Evolutionary conservation across 2,113 vertebrate species (phyloP), one percentile per base, ranked within the genome.

Genomic region (Stigmatopora nigra): DNA sequence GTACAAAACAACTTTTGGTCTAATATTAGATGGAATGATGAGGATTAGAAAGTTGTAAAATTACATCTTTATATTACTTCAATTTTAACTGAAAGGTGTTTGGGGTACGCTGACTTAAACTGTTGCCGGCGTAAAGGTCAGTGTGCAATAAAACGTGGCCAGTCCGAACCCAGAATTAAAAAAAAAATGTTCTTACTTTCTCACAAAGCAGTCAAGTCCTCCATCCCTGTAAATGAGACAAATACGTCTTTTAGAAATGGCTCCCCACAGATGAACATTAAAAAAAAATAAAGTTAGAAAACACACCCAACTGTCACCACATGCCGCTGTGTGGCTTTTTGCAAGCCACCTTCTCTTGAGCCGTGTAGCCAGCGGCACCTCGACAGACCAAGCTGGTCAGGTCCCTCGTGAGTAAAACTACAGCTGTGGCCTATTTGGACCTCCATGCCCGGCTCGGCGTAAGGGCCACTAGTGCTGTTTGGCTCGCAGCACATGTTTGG

Each of bases 291-390:
- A 19, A 17, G 6, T 17, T 4, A 14, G 51, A 1, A 56, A 66
- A 63, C 89, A 68, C 81, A 98, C 96, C 95, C 94, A 73, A 96
- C 91, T 7, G 93, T 93, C 69, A 95, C 92, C 44, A 95, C 71
- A 0, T 94, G 94, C 2, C 83, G 91, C 78, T 94, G 94, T 65
- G 90, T 76, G 0, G 91, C 85, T 62, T 88, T 93, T 12, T 88
- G 84, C n/a, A 88, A 75, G 67, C 68, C 86, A 70, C 89, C 84
- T n/a, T 92, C 84, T 0, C 90, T 89, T 31, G 91, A 88, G 83
- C 92, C 92, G 31, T 92, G 91, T 64, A 93, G 90, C 93, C 93
- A 93, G 36, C 90, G 83, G 7, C 80, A 85, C 41, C 89, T 90
- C 0, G 82, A 79, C 22, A 80, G 79, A 3, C 80, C 82, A 0